Conservation (phyloP, 2,888 invertebrate species). For the Coenonympha arcania region DNA sequence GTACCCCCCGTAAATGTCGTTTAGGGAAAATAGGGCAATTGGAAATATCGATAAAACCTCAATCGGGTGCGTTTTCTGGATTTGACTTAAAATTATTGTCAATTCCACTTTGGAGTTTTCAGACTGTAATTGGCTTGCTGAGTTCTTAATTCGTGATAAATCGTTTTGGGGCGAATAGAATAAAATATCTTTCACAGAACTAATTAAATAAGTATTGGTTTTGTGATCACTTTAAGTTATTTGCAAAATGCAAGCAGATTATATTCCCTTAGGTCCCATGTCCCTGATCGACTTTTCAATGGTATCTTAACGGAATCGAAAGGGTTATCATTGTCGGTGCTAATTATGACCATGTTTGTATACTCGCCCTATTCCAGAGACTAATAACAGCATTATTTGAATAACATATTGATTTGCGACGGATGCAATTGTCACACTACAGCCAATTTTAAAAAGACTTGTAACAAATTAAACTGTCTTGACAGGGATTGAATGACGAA, state of each 20-base stretch:
- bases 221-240: not conserved
- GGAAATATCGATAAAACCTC: slow-evolving; percentile 31
- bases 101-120: slow-evolving; percentile 23
- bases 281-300: not conserved
- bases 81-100: slow-evolving; percentile 22
- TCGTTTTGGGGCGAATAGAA: not conserved
- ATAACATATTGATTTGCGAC: too few species aligned
- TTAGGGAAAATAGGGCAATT: slow-evolving; percentile 43
- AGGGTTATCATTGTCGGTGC: not conserved
- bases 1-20: slow-evolving; percentile 59
- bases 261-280: not conserved
- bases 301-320: not conserved
- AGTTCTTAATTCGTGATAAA: slow-evolving; percentile 20
- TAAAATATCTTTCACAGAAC: too few species aligned
- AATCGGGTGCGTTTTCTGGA: slow-evolving; percentile 24
- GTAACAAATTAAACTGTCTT: too few species aligned
- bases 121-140: slow-evolving; percentile 15
- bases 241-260: not conserved
- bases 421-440: too few species aligned
- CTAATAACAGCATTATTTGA: too few species aligned
- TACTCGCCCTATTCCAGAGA: too few species aligned
- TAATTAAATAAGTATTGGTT: not conserved
- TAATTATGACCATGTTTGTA: not conserved
- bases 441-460: too few species aligned
- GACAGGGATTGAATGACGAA: too few species aligned